A percentile compares a stretch with the other conserved stretches of the same genome.
These are phyloP conservation scores for Pedicia rivosa DNA, from an alignment of 2,888 invertebrate species.

Conservation along the genomic window DNA sequence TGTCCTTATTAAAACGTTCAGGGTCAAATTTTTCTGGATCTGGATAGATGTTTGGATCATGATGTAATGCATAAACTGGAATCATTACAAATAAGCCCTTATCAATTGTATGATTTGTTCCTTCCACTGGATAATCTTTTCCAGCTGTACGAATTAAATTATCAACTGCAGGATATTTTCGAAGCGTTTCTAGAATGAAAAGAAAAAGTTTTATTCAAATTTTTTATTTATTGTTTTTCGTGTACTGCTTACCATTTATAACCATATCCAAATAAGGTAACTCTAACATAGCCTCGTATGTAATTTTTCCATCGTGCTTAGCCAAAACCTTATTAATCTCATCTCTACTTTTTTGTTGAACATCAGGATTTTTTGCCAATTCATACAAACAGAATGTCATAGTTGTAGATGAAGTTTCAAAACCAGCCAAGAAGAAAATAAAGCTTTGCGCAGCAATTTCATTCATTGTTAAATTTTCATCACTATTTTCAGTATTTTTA, in stretches of 20 bases:
- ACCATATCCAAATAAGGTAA: constrained; percentile 9
- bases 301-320: constrained; percentile 6
- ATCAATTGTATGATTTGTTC: constrained; percentile 28
- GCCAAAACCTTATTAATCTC: constrained; percentile 1
- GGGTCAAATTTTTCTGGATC: constrained; percentile 40
- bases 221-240: neutral
- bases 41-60: constrained; percentile 36
- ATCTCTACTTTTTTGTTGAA: constrained; percentile 8
- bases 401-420: constrained; percentile 21
- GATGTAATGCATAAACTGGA: constrained; percentile 35
- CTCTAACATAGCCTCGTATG: constrained; percentile 8
- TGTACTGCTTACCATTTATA: constrained; percentile 4
- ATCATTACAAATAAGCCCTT: constrained; percentile 32
- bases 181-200: constrained; percentile 27
- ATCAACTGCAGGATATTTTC: constrained; percentile 30
- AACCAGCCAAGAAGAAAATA: constrained; percentile 22
- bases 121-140: constrained; percentile 23
- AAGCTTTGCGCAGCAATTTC: constrained; percentile 17
- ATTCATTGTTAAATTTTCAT: constrained; percentile 1
- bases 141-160: constrained; percentile 23
- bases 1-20: constrained; percentile 36
- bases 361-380: constrained; percentile 14
- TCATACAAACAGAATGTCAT: constrained; percentile 19
- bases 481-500: constrained; percentile 18
- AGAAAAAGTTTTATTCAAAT: neutral